These are phyloP conservation scores for Rhinatrema bivittatum DNA, from an alignment of 2,797 vertebrate genomes.

Conservation along the genomic window DNA sequence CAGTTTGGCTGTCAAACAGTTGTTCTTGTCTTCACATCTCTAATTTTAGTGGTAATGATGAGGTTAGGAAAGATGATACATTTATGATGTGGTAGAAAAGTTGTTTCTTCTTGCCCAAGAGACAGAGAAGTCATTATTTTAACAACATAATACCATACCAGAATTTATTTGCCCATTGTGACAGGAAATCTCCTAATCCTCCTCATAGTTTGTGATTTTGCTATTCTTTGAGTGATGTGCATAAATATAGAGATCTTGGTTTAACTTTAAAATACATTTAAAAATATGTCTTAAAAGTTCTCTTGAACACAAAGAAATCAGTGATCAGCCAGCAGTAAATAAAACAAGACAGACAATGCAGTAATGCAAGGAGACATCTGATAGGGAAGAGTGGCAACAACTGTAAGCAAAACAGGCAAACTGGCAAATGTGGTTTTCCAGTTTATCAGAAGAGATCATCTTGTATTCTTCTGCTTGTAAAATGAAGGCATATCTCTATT, in stretches of 20 bases:
- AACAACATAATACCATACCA: conserved; percentile 8
- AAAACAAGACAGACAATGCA: conserved; percentile 22
- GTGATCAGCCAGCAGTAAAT: conserved; percentile 32
- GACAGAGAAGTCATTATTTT: conserved; percentile 38
- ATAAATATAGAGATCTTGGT: conserved; percentile 17
- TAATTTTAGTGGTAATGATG: conserved; percentile 52
- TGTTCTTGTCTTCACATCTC: conserved; percentile 50
- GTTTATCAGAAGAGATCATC: conserved; percentile 36
- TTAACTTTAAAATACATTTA: conserved; percentile 32
- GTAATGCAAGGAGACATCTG: too few relatives aligned
- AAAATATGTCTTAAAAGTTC: conserved; percentile 9
- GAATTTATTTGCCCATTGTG: conserved; percentile 22
- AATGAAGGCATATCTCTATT: conserved; percentile 8
- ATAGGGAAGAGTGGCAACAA: conserved; percentile 15
- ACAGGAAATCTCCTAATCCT: conserved; percentile 28
- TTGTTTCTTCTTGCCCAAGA: conserved; percentile 40
- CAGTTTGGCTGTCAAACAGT: conserved; percentile 35
- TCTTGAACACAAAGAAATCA: conserved; percentile 24
- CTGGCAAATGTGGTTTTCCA: too few relatives aligned
- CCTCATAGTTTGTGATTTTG: conserved; percentile 11
- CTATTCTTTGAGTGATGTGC: conserved; percentile 23
- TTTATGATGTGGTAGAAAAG: conserved; percentile 49
- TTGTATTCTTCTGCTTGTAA: conserved; percentile 17
- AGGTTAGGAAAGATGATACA: conserved; percentile 55
- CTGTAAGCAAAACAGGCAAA: conserved; percentile 31